phyloP scores from a whole-genome alignment of 2,113 vertebrate species.

The Tetrax tetrax region DNA sequence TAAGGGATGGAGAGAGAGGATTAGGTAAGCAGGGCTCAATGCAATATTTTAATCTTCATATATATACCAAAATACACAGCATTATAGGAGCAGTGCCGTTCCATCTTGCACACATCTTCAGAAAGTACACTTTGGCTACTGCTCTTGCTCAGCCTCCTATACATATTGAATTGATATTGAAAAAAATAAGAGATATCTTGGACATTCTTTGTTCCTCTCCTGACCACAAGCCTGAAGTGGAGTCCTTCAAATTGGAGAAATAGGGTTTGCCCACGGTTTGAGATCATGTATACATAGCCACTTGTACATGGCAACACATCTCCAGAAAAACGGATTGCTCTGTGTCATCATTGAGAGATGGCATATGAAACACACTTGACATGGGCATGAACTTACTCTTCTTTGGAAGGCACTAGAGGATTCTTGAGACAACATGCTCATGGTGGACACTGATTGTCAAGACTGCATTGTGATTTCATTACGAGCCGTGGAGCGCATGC shows the following conservation, averaged over 20 bases:
- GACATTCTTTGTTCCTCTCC: not conserved
- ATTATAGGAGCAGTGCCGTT: not conserved
- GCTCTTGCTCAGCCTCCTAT: not conserved
- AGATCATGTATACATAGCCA: not conserved
- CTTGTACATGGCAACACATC: not conserved
- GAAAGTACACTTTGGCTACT: not conserved
- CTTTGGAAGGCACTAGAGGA: not conserved
- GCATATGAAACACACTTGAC: not conserved
- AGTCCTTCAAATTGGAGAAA: not conserved
- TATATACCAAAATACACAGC: not conserved
- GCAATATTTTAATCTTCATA: not conserved
- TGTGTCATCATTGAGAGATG: not conserved
- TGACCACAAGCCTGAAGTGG: not conserved
- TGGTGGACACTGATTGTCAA: fast-evolving
- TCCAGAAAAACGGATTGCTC: not conserved
- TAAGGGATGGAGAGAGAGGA: not conserved
- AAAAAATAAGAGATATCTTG: not conserved
- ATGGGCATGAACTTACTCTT: not conserved
- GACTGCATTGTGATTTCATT: not conserved
- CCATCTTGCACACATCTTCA: not conserved
- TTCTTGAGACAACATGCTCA: not conserved
- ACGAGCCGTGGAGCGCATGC: not conserved
- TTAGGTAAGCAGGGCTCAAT: not conserved
- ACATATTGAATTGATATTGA: not conserved
- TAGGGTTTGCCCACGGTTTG: not conserved